Base-by-base conservation (phyloP, 1,140 invertebrate species). In the Aphelenchoides besseyi region DNA sequence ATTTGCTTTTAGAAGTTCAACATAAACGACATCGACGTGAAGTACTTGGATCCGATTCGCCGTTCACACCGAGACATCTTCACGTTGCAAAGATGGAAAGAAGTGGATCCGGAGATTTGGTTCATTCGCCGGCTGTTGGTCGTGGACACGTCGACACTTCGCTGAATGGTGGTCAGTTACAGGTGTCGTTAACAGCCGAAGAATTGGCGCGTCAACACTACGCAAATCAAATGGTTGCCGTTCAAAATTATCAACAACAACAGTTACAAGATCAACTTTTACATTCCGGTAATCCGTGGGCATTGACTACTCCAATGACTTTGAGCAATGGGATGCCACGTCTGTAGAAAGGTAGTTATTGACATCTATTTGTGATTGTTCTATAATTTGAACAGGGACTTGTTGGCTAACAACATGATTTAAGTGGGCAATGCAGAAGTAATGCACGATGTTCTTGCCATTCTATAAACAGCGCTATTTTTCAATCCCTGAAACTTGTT, bases 11-110 rank as follows among this genome's bases (percentile, higher is more conserved):
- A 74, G 70, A 74, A 33, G 72, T 74, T 2, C 72, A 74, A 48
- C 70, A 74, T 62, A 74, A 74, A 32, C 61, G 72, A 0, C 41
- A 74, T 18, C 71, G 72, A 36, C 70, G 23, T 26, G 64, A 55
- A 12, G 55, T 59, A 8, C 37, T 41, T 41, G 37, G 37, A 5
- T n/a, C n/a, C n/a, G 55, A 33, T 8, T 5, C 26, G 23, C 18
- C 18, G 5, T 8, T 8, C 55, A 59, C 55, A 29, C 18, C 55
- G 41, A 48, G 23, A 23, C 12, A 48, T 23, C 41, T 48, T 23
- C 41, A 48, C 41, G 41, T 23, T 23, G 12, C 41, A 23, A 48
- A 48, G 41, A 48, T 48, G 41, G 41, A 48, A 23, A 12, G 41
- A 23, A 48, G 41, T 48, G 12, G 12, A 23, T 48, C 41, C 41